Base-by-base conservation (phyloP, 2,888 invertebrate species). In the Lithophane ornitopus region DNA sequence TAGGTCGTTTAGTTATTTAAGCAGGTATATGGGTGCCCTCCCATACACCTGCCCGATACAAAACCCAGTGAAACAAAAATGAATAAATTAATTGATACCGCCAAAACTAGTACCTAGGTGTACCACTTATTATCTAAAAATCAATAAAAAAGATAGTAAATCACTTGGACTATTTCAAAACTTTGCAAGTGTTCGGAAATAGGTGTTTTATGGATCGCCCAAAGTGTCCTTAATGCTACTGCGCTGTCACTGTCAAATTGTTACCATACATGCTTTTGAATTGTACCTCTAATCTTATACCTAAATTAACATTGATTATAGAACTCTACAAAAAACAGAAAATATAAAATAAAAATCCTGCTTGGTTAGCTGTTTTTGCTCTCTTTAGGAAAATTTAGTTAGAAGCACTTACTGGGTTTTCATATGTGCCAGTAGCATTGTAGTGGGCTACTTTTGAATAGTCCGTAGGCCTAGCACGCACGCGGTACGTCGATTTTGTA, bases 1-100 rank as follows among this genome's bases (percentile, higher is more conserved):
- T 68, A 46, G 28, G 46, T 56, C 78, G 22, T 77, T 61, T 39
- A 14, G 61, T 2, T 26, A 39, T 19, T n/a, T 77, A 61, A 54
- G 34, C 6, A 34, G 34, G 34, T 34, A 6, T 34, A 34, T 44
- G 9, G 52, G 6, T 34, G 34, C 6, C 6, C 14, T 14, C 12
- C 26, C n/a, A 4, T 22, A 56, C 26, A 26, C 26, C 7, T 26
- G 6, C 14, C 7, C 26, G 14, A 14, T 26, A 56, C 26, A 56
- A 26, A 59, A 34, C 6, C 28, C 28, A 34, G 19, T 28, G 19
- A 34, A 0, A 8, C 11, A 52, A n/a, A 52, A n/a, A 11, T n/a
- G 16, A 56, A 26, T 16, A 14, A 8, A 2, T 2, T 16, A 7
- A 52, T 11, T 11, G 7, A 34, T 34, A 34, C 3, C 34, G 22